Evolutionary conservation across 2,113 vertebrate genomes (phyloP).

Genomic region (Oenanthe oenanthe): DNA sequence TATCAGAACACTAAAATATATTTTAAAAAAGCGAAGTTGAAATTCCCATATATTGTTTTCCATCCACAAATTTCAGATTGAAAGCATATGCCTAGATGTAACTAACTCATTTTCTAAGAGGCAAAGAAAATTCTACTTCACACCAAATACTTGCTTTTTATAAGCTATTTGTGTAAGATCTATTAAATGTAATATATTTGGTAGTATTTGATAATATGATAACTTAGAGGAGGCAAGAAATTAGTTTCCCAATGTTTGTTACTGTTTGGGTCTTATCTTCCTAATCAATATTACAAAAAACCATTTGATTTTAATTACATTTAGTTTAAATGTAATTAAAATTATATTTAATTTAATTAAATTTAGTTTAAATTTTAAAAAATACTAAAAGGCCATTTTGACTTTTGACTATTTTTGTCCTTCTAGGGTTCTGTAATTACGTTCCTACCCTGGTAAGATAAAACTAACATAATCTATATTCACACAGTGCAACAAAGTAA

Average conservation of each 20-base stretch:
- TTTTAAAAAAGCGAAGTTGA: neutral
- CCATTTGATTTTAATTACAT: neutral
- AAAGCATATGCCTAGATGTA: neutral
- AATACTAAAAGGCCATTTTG: neutral
- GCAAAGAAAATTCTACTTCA: neutral
- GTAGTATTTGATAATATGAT: neutral
- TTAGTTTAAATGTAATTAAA: neutral
- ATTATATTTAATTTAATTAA: neutral
- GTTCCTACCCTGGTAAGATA: neutral
- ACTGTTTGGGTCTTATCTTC: neutral
- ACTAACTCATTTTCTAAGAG: neutral
- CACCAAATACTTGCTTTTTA: neutral
- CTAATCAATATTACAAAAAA: neutral
- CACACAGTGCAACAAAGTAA: constrained; percentile 86
- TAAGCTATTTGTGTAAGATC: neutral
- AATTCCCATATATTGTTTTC: neutral
- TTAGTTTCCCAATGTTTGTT: neutral
- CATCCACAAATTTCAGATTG: neutral
- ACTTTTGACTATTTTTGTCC: neutral
- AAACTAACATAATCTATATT: neutral
- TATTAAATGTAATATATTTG: neutral
- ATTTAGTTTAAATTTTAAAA: neutral
- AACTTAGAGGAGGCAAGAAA: neutral
- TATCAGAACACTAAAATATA: neutral
- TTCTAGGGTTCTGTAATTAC: neutral